Base-by-base conservation (phyloP, 2,113 vertebrate genomes). In the Laticauda laticaudata region DNA sequence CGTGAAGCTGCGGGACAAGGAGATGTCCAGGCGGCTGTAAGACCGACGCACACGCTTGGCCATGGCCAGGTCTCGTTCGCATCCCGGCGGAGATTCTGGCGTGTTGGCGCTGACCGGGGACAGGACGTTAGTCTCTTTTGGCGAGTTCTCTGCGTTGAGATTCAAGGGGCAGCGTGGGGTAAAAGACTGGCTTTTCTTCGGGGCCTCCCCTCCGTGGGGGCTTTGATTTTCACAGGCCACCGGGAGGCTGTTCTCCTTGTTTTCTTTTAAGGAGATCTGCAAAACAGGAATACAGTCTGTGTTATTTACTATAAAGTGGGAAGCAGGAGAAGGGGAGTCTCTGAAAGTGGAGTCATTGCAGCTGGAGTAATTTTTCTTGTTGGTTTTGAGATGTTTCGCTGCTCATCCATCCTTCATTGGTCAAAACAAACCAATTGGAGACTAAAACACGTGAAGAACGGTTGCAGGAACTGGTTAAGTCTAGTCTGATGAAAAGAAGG, bases 1-100 rank as follows among this genome's bases (percentile, higher is more conserved):
- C 11, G 92, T 48, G 39, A 94, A 92, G 90, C 94, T 93, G 26
- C 95, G 95, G 91, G 92, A 87, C 48, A 97, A 21, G 1, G 98
- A 97, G 61, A 85, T 88, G 48, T 98, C 98, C 20, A 98, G 96
- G 0, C 98, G 97, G 96, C 98, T 98, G 94, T 99, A 99, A 29
- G 99, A 99, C 0, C 98, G 98, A 0, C 99, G 98, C 15, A 98
- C 98, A 34, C 98, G 98, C 92, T 97, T 96, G 0, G 98, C 97
- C 98, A 98, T 98, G 34, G 96, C 96, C 15, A 94, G 55, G 88
- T 97, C 97, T 2, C 93, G 93, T 87, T 96, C 86, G 0, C 97
- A 97, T 0, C 9, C 69, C 18, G 24, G 64, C 0, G 45, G 57
- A 34, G 94, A 91, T 10, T 53, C 48, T 0, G 48, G 54, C 2